A percentile compares a stretch with the other conserved stretches of the same genome.
phyloP scores from a whole-genome alignment of 30 jellyfish, hydroid and myxozoan genomes.

The Chrysaora quinquecirrha region DNA sequence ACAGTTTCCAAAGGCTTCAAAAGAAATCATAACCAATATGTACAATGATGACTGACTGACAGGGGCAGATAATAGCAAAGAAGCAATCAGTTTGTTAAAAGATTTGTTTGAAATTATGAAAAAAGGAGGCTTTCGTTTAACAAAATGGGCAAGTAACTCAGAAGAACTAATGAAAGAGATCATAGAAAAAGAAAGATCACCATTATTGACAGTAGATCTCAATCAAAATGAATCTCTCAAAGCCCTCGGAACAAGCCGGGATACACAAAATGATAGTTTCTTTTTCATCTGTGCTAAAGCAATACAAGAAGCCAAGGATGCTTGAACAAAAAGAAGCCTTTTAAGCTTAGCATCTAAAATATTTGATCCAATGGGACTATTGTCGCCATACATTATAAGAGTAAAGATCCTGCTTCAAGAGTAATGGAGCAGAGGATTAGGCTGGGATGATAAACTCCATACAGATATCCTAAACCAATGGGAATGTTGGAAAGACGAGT shows the following conservation, averaged over 20 bases:
- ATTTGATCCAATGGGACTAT: constrained; percentile 30
- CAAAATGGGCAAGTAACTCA: not conserved
- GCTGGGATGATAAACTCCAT: not conserved
- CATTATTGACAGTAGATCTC: not conserved
- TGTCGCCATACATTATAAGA: constrained; percentile 3
- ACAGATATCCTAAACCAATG: not conserved
- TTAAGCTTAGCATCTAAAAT: constrained; percentile 29
- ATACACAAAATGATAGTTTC: not conserved
- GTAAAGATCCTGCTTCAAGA: constrained; percentile 21
- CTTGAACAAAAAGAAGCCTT: constrained; percentile 11
- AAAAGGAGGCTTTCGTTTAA: not conserved
- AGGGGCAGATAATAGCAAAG: constrained; percentile 22
- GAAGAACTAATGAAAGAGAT: too few relatives aligned
- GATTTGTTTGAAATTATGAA: not conserved
- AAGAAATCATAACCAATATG: not conserved
- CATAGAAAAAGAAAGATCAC: not conserved
- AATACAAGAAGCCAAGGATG: not conserved
- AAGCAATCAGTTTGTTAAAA: constrained; percentile 3
- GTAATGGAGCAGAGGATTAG: not conserved
- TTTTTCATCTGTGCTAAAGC: not conserved
- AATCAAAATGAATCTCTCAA: constrained; percentile 9
- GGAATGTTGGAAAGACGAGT: constrained; percentile 24
- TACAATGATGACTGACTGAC: constrained; percentile 27
- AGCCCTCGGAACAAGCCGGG: constrained; percentile 22
- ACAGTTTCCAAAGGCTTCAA: constrained; percentile 24